phyloP scores from a whole-genome alignment of 2,113 vertebrate genomes.

The Psammodynastes pulverulentus region DNA sequence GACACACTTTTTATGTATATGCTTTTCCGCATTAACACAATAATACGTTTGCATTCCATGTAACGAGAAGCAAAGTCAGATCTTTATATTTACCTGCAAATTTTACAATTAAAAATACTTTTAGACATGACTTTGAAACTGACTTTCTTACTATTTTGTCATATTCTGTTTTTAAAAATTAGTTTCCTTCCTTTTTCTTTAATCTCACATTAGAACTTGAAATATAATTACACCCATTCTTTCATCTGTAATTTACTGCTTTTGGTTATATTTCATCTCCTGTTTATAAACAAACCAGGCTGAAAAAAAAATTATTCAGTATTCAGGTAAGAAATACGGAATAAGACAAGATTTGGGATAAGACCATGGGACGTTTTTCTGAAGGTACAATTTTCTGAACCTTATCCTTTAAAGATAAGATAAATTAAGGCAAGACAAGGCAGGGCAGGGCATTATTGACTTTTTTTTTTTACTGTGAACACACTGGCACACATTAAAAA shows the following conservation, averaged over 20 bases:
- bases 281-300: neutral
- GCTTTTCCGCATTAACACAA: neutral
- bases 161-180: neutral
- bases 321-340: neutral
- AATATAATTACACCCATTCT: neutral
- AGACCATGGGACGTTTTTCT: neutral
- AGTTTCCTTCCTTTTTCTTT: neutral
- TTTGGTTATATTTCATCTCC: neutral
- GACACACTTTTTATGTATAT: neutral
- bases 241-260: neutral
- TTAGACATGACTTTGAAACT: neutral
- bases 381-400: neutral
- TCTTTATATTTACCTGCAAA: neutral
- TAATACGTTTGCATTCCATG: neutral
- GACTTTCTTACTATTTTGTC: neutral
- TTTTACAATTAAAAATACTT: neutral
- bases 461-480: neutral
- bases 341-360: neutral
- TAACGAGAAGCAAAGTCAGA: neutral
- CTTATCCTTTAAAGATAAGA: neutral
- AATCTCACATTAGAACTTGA: neutral
- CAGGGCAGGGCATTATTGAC: neutral
- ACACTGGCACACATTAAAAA: neutral
- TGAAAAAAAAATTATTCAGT: neutral
- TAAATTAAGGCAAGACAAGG: neutral